These are phyloP conservation scores for Calidris pugnax DNA, from an alignment of 2,113 vertebrate genomes.

Conservation along the genomic window DNA sequence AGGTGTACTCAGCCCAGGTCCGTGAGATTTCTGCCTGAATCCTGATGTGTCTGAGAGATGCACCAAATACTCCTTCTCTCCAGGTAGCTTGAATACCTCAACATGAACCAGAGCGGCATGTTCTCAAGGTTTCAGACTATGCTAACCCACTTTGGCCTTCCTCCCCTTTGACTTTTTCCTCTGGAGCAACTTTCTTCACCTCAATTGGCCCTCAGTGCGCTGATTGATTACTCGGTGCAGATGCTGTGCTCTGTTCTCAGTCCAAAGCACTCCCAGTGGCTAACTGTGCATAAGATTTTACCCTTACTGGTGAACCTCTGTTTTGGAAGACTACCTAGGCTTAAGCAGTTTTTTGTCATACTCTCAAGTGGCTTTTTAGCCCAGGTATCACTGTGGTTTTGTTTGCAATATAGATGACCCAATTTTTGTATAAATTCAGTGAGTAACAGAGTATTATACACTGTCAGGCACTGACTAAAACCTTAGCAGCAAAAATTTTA, in stretches of 20 bases:
- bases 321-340: slow-evolving; percentile 43
- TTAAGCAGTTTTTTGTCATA: slow-evolving; percentile 22
- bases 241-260: neutral
- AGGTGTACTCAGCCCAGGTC: neutral
- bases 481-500: slow-evolving; percentile 15
- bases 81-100: slow-evolving; percentile 56
- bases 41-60: neutral
- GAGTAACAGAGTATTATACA: neutral
- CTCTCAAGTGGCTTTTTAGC: slow-evolving; percentile 15
- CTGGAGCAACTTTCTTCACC: slow-evolving; percentile 27
- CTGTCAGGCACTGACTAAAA: slow-evolving; percentile 22
- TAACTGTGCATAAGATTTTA: slow-evolving; percentile 2
- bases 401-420: slow-evolving; percentile 28
- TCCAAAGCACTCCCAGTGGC: slow-evolving; percentile 28
- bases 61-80: neutral
- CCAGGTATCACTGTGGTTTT: slow-evolving; percentile 60
- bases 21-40: neutral
- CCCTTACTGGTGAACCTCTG: neutral
- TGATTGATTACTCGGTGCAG: neutral
- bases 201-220: neutral
- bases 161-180: neutral
- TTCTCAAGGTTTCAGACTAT: slow-evolving; percentile 56
- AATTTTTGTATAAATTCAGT: neutral
- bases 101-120: neutral
- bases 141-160: slow-evolving; percentile 54